phyloP scores from a whole-genome alignment of 2,113 vertebrate species.

The Choloepus hoffmanni region DNA sequence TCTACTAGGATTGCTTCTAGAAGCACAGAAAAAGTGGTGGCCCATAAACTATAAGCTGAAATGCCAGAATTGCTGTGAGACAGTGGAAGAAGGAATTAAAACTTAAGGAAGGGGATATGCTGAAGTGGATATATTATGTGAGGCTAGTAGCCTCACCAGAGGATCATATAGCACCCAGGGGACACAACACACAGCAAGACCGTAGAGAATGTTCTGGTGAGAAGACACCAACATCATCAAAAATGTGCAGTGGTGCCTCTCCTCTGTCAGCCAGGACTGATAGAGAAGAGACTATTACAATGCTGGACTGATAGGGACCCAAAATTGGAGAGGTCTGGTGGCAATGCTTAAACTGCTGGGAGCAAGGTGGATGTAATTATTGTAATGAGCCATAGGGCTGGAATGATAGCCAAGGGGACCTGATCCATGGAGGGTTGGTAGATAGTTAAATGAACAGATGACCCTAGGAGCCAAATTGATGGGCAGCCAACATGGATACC shows the following conservation, averaged over 20 bases:
- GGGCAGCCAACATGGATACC: neutral
- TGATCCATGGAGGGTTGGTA: slow-evolving; percentile 20
- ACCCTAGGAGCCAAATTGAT: neutral
- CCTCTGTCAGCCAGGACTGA: neutral
- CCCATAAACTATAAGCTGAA: neutral
- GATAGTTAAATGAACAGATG: slow-evolving; percentile 44
- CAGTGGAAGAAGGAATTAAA: neutral
- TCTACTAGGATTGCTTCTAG: neutral
- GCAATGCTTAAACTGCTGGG: neutral
- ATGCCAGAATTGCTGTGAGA: neutral
- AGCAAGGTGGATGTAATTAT: slow-evolving; percentile 61
- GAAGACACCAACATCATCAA: neutral
- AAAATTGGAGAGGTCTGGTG: slow-evolving; percentile 24
- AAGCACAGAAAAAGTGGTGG: slow-evolving; percentile 7
- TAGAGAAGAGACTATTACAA: neutral
- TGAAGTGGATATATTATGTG: neutral
- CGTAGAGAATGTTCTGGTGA: neutral
- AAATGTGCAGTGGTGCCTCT: neutral
- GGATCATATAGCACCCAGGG: neutral
- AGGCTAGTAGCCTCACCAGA: neutral
- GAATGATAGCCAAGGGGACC: slow-evolving; percentile 38
- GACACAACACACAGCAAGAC: neutral
- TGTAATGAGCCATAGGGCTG: slow-evolving; percentile 1
- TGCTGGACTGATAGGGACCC: neutral
- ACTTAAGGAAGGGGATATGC: neutral